Evolutionary conservation across 2,797 vertebrate genomes (phyloP).

Genomic region (Paedocypris micromegethes): DNA sequence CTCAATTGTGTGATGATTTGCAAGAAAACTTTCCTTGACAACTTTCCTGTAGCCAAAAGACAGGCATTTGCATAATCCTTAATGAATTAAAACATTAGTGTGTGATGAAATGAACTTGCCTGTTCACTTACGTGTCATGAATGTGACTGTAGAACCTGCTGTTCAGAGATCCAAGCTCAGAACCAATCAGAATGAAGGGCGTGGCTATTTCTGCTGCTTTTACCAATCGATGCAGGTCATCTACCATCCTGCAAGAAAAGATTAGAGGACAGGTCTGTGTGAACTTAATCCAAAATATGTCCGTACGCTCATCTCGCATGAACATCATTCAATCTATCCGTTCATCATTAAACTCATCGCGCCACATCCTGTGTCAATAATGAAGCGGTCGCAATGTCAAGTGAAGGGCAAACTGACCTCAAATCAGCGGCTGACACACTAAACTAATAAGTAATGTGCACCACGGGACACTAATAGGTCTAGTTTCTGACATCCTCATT

Average conservation of each 20-base stretch:
- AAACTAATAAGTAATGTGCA: conserved; percentile 30
- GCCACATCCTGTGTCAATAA: conserved; percentile 2
- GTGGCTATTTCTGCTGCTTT: conserved; percentile 61
- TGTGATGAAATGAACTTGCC: too few species aligned
- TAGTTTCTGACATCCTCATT: conserved; percentile 31
- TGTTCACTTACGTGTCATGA: conserved; percentile 66
- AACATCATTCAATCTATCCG: neutral
- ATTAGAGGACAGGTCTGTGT: neutral
- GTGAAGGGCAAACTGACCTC: conserved; percentile 10
- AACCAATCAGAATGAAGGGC: conserved; percentile 73
- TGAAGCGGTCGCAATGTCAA: conserved; percentile 21
- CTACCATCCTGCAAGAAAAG: conserved; percentile 69
- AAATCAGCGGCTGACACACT: conserved; percentile 10
- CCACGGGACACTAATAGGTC: conserved; percentile 21
- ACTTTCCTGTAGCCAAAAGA: too few species aligned
- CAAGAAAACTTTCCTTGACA: too few species aligned
- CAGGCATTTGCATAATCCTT: too few species aligned
- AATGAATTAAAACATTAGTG: too few species aligned
- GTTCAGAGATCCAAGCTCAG: conserved; percentile 72
- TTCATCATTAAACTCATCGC: conserved; percentile 10
- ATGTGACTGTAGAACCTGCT: conserved; percentile 75
- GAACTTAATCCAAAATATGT: too few species aligned
- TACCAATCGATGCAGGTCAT: conserved; percentile 72
- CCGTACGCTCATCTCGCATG: too few species aligned
- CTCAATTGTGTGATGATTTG: too few species aligned